A percentile compares a stretch with the other conserved stretches of the same genome.
phyloP scores from a whole-genome alignment of 1,140 invertebrate genomes.

The Drosophila parvula region DNA sequence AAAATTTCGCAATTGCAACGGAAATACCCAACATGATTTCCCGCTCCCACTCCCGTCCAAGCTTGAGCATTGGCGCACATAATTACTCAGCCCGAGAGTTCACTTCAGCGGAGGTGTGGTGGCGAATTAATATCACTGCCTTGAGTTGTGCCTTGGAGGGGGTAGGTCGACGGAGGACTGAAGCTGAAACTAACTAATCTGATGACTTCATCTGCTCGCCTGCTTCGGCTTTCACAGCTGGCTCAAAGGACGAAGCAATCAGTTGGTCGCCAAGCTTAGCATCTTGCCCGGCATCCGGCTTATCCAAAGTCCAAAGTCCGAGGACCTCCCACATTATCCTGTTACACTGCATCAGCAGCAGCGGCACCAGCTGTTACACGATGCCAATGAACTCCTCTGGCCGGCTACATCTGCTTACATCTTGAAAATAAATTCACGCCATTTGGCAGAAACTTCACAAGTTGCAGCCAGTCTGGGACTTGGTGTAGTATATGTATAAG shows the following conservation, averaged over 20 bases:
- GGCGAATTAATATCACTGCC: conserved; percentile 30
- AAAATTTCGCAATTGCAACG: conserved; percentile 81
- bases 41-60: conserved; percentile 35
- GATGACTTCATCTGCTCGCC: conserved; percentile 39
- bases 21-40: conserved; percentile 81
- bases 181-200: conserved; percentile 49
- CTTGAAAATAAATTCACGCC: conserved; percentile 74
- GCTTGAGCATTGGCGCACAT: conserved; percentile 73
- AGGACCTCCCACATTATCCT: conserved; percentile 30
- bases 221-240: conserved; percentile 37
- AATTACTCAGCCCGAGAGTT: conserved; percentile 61
- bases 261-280: conserved; percentile 43
- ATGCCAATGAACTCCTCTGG: conserved; percentile 70
- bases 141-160: neutral
- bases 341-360: conserved; percentile 14
- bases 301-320: conserved; percentile 35
- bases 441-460: conserved; percentile 67
- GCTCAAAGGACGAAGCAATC: conserved; percentile 49
- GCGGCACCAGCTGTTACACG: conserved; percentile 62
- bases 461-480: conserved; percentile 33
- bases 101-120: conserved; percentile 25
- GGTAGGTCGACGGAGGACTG: neutral
- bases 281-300: conserved; percentile 33
- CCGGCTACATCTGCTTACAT: conserved; percentile 40
- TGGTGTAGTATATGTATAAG: conserved; percentile 12